phyloP scores from a whole-genome alignment of 2,113 vertebrate genomes.

The Coptodon bakossiorum region DNA sequence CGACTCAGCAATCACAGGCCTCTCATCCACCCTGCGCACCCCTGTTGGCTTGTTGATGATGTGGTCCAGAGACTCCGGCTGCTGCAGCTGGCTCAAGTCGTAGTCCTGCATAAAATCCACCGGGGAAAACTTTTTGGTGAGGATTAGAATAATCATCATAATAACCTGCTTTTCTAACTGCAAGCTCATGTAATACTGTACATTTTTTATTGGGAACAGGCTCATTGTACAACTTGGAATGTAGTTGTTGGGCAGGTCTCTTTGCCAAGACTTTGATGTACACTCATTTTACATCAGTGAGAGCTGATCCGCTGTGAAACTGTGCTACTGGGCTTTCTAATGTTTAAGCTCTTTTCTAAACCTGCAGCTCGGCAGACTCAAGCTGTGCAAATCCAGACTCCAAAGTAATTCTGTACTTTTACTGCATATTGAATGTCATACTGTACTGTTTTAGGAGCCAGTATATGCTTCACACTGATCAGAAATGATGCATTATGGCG shows the following conservation, averaged over 20 bases:
- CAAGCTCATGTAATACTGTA: background rate
- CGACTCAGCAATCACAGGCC: slow-evolving; percentile 89
- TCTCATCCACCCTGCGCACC: slow-evolving; percentile 91
- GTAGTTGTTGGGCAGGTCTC: background rate
- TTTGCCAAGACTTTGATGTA: background rate
- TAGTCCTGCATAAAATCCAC: slow-evolving; percentile 65
- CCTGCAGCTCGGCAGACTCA: background rate
- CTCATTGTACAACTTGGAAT: background rate
- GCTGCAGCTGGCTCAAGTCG: slow-evolving; percentile 91
- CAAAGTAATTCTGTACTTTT: background rate
- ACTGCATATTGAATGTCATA: background rate
- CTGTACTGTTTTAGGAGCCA: background rate
- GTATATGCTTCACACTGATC: background rate
- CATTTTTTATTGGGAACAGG: background rate
- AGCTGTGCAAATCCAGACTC: background rate
- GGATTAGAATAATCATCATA: background rate
- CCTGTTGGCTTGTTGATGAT: slow-evolving; percentile 86
- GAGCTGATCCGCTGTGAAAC: background rate
- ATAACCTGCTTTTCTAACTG: background rate
- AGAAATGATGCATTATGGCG: background rate
- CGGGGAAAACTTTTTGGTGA: background rate
- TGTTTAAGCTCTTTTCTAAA: background rate
- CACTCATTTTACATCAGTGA: background rate
- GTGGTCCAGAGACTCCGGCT: slow-evolving; percentile 92
- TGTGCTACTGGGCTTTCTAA: background rate